A percentile compares a stretch with the other conserved stretches of the same genome.
Evolutionary conservation across 2,797 vertebrate genomes (phyloP).

Genomic region (Eulemur albifrons): DNA sequence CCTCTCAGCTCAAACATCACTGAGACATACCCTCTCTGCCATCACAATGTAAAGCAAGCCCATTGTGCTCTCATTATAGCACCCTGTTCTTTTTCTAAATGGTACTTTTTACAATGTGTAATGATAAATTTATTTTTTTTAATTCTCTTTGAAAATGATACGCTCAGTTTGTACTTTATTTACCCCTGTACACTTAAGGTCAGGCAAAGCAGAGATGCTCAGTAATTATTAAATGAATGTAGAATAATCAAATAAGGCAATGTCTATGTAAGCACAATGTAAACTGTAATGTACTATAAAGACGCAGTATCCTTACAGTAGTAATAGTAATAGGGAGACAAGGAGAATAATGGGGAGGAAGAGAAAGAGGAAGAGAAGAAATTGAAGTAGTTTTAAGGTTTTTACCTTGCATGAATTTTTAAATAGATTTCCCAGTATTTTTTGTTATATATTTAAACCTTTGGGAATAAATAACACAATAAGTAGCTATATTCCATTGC

Average conservation of each 20-base stretch:
- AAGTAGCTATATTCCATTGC: neutral
- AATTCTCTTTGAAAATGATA: neutral
- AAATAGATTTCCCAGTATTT: neutral
- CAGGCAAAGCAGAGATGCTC: neutral
- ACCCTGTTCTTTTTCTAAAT: neutral
- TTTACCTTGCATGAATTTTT: neutral
- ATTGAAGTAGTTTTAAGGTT: neutral
- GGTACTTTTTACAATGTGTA: neutral
- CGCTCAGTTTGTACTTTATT: neutral
- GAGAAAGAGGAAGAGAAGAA: neutral
- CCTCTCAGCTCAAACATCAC: neutral
- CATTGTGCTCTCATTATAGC: neutral
- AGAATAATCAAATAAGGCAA: neutral
- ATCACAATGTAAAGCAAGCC: neutral
- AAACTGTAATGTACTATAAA: neutral
- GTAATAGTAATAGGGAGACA: neutral
- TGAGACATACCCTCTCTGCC: neutral
- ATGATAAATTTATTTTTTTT: neutral
- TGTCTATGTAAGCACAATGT: neutral
- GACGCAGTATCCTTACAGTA: neutral
- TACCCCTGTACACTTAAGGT: neutral
- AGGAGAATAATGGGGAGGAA: neutral
- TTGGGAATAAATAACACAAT: neutral
- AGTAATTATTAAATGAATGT: conserved; percentile 11
- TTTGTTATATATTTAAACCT: neutral